Evolutionary conservation across 2,888 invertebrate genomes (phyloP).

Genomic region (Hetaerina titia): DNA sequence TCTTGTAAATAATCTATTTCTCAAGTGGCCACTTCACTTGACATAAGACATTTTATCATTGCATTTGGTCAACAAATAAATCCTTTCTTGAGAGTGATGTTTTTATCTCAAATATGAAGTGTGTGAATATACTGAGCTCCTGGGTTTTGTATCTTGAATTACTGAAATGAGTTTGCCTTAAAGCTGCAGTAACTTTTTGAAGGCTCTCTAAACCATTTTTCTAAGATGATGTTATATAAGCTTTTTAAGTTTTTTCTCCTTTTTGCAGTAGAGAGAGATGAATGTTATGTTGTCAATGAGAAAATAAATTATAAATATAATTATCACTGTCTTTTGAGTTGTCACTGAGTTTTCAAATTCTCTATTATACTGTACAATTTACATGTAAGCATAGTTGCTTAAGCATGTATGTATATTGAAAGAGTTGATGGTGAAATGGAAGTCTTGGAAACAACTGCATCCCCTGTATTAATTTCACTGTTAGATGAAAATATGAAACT

Average conservation of each 20-base stretch:
- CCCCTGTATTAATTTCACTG: too few relatives aligned
- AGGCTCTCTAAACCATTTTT: background rate
- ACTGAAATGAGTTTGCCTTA: background rate
- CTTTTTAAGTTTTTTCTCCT: background rate
- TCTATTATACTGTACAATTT: too few relatives aligned
- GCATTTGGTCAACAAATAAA: background rate
- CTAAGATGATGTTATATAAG: background rate
- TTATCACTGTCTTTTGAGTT: background rate
- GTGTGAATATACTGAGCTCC: background rate
- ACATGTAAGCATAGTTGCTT: too few relatives aligned
- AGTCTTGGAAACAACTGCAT: too few relatives aligned
- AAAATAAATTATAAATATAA: background rate
- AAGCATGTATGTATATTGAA: too few relatives aligned
- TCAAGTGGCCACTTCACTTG: background rate
- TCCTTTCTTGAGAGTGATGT: background rate
- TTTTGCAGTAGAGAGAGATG: background rate
- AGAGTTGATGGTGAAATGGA: too few relatives aligned
- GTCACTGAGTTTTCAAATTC: too few relatives aligned
- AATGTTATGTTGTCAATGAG: background rate
- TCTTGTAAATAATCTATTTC: background rate
- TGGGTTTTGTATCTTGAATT: background rate
- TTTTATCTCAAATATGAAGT: background rate
- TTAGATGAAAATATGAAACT: too few relatives aligned
- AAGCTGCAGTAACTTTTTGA: background rate
- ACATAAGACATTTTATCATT: background rate